Evolutionary conservation across 2,888 invertebrate species (phyloP).

Genomic region (Auanema freiburgensis): DNA sequence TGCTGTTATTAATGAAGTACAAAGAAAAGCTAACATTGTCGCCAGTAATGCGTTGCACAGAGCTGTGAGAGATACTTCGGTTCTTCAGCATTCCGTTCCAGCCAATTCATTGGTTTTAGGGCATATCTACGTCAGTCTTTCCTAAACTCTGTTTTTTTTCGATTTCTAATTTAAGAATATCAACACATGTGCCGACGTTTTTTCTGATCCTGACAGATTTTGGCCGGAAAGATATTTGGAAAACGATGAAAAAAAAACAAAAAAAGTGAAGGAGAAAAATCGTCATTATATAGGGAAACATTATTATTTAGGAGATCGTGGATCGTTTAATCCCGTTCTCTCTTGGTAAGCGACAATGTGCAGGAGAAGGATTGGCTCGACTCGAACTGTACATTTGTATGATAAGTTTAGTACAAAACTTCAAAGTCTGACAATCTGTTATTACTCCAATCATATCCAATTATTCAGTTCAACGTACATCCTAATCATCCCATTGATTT

Average conservation of each 20-base stretch:
- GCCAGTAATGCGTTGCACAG: conserved; percentile 24
- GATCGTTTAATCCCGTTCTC: conserved; percentile 40
- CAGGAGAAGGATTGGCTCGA: conserved; percentile 44
- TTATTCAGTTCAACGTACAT: no score
- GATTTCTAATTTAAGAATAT: conserved; percentile 29
- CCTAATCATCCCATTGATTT: no score
- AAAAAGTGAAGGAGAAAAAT: conserved; percentile 24
- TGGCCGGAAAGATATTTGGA: conserved; percentile 39
- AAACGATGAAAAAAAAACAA: conserved; percentile 31
- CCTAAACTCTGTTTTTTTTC: no score
- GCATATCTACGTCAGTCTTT: conserved; percentile 12
- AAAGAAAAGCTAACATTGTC: conserved; percentile 33
- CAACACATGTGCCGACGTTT: conserved; percentile 26
- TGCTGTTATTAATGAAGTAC: conserved; percentile 33
- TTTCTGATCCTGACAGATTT: conserved; percentile 32
- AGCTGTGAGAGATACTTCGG: conserved; percentile 14
- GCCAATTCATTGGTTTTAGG: conserved; percentile 21
- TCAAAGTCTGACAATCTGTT: no score
- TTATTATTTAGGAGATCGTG: conserved; percentile 26
- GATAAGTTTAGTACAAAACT: conserved; percentile 19
- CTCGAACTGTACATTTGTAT: conserved; percentile 40
- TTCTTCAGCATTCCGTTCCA: conserved; percentile 19
- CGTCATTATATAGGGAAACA: conserved; percentile 19
- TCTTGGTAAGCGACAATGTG: conserved; percentile 41
- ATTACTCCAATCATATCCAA: no score